A percentile compares a stretch with the other conserved stretches of the same genome.
Conservation (phyloP, 2,888 invertebrate genomes). For the Pyrrhia umbra region DNA sequence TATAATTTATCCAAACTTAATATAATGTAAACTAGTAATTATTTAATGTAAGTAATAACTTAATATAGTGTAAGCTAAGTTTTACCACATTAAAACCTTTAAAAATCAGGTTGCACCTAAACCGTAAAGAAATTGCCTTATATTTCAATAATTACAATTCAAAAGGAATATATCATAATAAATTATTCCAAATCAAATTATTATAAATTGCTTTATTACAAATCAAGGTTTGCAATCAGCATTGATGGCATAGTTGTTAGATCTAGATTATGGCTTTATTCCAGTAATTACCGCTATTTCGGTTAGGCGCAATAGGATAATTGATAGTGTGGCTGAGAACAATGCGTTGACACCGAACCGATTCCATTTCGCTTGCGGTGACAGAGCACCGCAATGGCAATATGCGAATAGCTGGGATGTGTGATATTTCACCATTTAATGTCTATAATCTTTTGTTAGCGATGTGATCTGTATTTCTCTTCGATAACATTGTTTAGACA, state of each 20-base stretch:
- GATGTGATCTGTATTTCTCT: constrained; percentile 7
- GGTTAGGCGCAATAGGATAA: constrained; percentile 62
- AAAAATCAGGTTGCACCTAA: too few species aligned
- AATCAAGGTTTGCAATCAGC: not conserved
- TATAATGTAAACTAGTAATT: too few species aligned
- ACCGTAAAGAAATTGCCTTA: too few species aligned
- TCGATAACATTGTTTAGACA: too few species aligned
- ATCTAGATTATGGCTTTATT: constrained; percentile 29
- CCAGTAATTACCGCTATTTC: constrained; percentile 62
- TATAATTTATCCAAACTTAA: too few species aligned
- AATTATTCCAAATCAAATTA: too few species aligned
- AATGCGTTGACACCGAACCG: constrained; percentile 62
- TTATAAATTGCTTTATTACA: not conserved
- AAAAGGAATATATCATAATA: too few species aligned
- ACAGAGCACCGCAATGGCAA: constrained; percentile 50
- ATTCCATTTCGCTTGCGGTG: constrained; percentile 62
- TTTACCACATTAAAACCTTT: too few species aligned
- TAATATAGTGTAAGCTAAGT: too few species aligned
- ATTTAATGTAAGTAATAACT: too few species aligned
- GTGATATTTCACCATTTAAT: constrained; percentile 41
- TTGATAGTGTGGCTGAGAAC: constrained; percentile 66
- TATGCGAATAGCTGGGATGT: constrained; percentile 43
- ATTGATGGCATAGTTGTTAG: constrained; percentile 26
- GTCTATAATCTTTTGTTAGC: constrained; percentile 32
- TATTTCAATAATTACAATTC: too few species aligned